Evolutionary conservation across 1,140 invertebrate genomes (phyloP).

Genomic region (Cataglyphis hispanica): DNA sequence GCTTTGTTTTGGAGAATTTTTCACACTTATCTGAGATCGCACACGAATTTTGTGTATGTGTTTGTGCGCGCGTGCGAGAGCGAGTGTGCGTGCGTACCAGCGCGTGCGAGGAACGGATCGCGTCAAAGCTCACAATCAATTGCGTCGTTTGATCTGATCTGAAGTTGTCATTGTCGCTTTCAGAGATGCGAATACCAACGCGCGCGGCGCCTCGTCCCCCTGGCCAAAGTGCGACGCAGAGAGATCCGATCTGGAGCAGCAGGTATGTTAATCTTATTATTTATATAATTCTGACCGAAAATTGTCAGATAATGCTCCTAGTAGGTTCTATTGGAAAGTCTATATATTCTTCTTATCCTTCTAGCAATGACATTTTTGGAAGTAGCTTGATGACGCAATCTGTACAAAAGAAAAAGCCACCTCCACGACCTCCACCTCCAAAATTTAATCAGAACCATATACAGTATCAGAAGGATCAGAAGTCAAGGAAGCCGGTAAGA

Average conservation of each 20-base stretch:
- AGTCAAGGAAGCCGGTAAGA: constrained; percentile 82
- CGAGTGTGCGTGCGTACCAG: constrained; percentile 69
- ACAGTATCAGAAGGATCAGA: constrained; percentile 77
- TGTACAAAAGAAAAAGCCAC: constrained; percentile 84
- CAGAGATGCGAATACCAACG: constrained; percentile 84
- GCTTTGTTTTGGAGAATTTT: constrained; percentile 42
- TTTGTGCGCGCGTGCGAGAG: not conserved
- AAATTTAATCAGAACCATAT: constrained; percentile 79
- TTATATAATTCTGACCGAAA: constrained; percentile 4
- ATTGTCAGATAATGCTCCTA: not conserved
- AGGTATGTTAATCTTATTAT: constrained; percentile 72
- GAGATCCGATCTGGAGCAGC: constrained; percentile 78
- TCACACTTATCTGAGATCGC: constrained; percentile 42
- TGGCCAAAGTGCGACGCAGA: constrained; percentile 68
- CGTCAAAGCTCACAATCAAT: not conserved
- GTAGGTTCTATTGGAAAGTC: not conserved
- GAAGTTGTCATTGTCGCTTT: constrained; percentile 59
- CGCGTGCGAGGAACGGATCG: constrained; percentile 64
- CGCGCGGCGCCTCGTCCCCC: constrained; percentile 83
- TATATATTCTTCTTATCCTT: constrained; percentile 38
- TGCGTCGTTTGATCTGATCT: constrained; percentile 20
- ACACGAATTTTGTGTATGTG: constrained; percentile 38
- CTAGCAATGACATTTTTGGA: constrained; percentile 80
- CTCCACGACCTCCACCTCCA: constrained; percentile 84
- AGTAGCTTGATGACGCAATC: constrained; percentile 71